Evolutionary conservation across 1,140 invertebrate species (phyloP), one percentile per base, ranked within the genome.

Genomic region (Drosophila watanabei): DNA sequence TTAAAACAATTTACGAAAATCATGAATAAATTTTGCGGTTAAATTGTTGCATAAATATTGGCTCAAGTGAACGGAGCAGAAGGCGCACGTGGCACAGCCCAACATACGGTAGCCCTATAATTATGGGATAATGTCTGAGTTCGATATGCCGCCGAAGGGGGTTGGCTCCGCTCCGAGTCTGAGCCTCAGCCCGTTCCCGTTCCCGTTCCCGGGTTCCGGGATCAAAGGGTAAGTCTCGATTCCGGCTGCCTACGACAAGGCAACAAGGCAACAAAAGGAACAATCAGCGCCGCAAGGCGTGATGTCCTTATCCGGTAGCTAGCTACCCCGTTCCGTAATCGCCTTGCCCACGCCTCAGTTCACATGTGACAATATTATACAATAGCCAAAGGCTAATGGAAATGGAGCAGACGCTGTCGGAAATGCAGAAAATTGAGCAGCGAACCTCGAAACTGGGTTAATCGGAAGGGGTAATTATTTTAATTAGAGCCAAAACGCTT

Each of bases 21-120:
- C 80, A 91, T 92, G 91, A 92, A 92, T 92, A 92, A 80, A 91
- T 87, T 91, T 87, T 92, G 84, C 73, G 91, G 84, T 82, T 81
- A 92, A 92, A 91, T 92, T 92, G 84, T 92, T 92, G 82, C 84
- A 86, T 86, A 92, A 92, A 92, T 91, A 92, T 83, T 87, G 78
- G 49, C 71, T 61, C 68, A 91, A 65, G 70, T 62, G 62, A 70
- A 79, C 61, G 52, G 18, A 37, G 35, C 63, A 68, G 61, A 65
- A 90, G 58, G 75, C 76, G 60, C 81, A 87, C 88, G 87, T 87
- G 88, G 60, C 45, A 41, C 48, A 30, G 51, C 30, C 39, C 41
- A 79, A 79, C 85, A 89, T 85, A 89, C 66, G 85, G 83, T 64
- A 79, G 80, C 70, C 91, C 87, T 89, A 82, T 92, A 92, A 92